These are phyloP conservation scores for Leptinotarsa texana DNA, from an alignment of 1,140 invertebrate species.

Conservation along the genomic window DNA sequence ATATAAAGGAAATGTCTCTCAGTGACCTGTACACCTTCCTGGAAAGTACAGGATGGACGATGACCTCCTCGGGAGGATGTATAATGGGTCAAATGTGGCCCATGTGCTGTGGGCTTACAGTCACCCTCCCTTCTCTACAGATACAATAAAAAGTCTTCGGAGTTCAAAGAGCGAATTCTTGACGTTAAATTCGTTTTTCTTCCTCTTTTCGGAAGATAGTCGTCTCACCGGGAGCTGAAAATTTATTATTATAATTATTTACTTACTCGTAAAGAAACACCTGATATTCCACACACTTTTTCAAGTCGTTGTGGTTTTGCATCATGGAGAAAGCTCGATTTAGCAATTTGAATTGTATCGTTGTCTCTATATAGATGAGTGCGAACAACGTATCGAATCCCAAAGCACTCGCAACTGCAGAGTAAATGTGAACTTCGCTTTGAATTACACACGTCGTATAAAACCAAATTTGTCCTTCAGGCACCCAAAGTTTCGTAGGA, in stretches of 20 bases:
- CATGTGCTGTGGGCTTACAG: no score
- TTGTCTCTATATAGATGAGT: not conserved
- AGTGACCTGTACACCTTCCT: no score
- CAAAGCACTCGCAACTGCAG: not conserved
- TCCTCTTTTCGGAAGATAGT: no score
- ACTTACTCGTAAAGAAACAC: not conserved
- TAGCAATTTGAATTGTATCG: conserved; percentile 3
- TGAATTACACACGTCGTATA: not conserved
- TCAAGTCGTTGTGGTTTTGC: not conserved
- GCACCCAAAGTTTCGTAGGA: not conserved
- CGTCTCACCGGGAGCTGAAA: no score
- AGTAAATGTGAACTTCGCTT: not conserved
- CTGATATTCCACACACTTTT: not conserved
- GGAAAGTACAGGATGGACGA: no score
- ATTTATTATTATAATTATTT: not conserved
- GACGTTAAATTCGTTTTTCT: no score
- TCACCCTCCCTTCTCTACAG: no score
- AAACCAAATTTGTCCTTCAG: not conserved
- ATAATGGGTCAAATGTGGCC: no score
- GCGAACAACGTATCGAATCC: not conserved
- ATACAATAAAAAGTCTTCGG: no score
- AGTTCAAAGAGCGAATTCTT: no score
- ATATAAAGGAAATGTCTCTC: no score
- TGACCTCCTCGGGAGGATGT: no score
- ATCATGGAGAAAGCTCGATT: not conserved